Base-by-base conservation (phyloP, 2,797 vertebrate species). In the Trematomus bernacchii region DNA sequence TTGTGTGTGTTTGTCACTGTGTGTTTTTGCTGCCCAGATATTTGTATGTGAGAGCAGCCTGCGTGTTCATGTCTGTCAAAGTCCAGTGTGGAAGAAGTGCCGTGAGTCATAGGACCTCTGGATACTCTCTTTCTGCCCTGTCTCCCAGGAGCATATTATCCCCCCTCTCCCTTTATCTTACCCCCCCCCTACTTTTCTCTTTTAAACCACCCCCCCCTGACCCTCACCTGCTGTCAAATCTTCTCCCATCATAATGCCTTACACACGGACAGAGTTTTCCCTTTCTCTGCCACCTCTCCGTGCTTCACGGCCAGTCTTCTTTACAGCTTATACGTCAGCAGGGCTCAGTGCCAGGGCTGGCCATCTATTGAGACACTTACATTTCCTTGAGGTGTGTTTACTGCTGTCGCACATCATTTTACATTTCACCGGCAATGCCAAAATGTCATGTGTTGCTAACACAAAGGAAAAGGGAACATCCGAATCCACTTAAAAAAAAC, bases 21-120 rank as follows among this genome's bases (percentile, higher is more conserved):
- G 18, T 7, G 54, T 37, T 30, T 57, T 21, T 53, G 21, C 84
- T 78, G 70, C 19, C 71, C 43, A 83, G 72, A 75, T 62, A 53
- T 67, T 19, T 43, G 40, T 73, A 67, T 74, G 43, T 73, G 61
- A 71, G 23, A 65, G 53, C 57, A 69, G 46, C 11, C 7, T 42
- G 21, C 71, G 44, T 65, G 43, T 60, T 47, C 40, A 40, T 77
- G 53, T 58, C 60, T 85, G 74, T 87, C 85, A 88, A 65, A 71
- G 66, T 79, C 73, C 76, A 62, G 66, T 51, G 50, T 65, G 43
- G 50, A 57, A 42, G n/a, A 76, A 58, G 69, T 67, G 40, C 54
- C n/a, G 55, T 88, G 87, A 88, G 69, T 89, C 84, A 84, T 58
- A 15, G 50, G n/a, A 82, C 68, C 54, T 71, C 60, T 76, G 67